Evolutionary conservation across 2,888 invertebrate genomes (phyloP), one percentile per base, ranked within the genome.

Genomic region (Tenodera sinensis): DNA sequence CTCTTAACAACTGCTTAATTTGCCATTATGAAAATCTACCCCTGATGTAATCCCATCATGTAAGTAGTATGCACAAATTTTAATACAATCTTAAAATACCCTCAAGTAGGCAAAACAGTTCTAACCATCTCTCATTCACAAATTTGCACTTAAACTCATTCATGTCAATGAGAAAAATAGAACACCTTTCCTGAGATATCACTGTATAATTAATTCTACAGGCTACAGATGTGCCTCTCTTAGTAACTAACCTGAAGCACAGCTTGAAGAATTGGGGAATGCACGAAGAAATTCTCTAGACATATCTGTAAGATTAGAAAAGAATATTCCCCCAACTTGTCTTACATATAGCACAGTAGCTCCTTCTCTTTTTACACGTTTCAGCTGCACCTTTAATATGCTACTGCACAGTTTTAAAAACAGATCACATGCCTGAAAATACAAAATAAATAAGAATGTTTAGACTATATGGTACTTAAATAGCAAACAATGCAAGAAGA

Each of bases 391-490:
- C 93, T 97, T 97, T 54, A 98, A 95, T 88, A 97, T 96, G 90
- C 96, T 97, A 92, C 96, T 97, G 92, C 98, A 97, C 90, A 98
- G 95, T 92, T 96, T 96, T 89, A 98, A 93, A 93, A 98, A 97
- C 91, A 98, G 93, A 92, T 97, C 96, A 93, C 97, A 97, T 0
- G 97, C 97, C 95, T 97, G 95, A 83, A 92, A 92, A 82, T 88
- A 88, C 88, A 88, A 90, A 85, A 89, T 12, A 89, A 89, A 83
- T 82, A 42, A 85, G 82, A 42, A 88, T 7, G 71, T 47, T n/a
- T 71, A 30, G 0, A 42, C 12, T 12, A 42, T 30, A 4, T 30
- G 34, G 42, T 6, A 42, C 42, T 12, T 42, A 42, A 9, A 42
- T 42, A 42, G 42, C 42, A 42, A 42, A 42, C 12, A 42, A 12